Percentiles rank a stretch among this genome's conserved stretches.
Conservation (phyloP, 2,888 invertebrate species). For the Teleogryllus oceanicus region DNA sequence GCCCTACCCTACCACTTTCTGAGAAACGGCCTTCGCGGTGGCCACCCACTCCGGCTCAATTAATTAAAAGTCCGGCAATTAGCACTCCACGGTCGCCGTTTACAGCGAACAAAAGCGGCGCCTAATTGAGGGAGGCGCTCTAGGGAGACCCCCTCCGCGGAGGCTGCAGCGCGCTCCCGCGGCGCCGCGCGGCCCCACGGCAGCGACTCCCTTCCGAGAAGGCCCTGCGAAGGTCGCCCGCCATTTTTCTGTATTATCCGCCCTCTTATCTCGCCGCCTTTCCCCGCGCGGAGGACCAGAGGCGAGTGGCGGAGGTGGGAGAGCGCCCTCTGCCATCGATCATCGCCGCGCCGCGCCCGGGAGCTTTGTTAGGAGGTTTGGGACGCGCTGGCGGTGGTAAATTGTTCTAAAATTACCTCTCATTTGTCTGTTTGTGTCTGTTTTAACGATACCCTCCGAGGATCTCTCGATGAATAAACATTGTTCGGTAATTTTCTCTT, state of each 20-base stretch:
- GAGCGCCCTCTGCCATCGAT: too few species aligned
- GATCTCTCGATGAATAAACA: too few species aligned
- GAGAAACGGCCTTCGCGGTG: not conserved
- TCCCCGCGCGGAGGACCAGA: too few species aligned
- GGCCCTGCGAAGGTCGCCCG: not conserved
- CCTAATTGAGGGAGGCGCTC: not conserved
- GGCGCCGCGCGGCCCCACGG: not conserved
- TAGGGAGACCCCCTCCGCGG: not conserved
- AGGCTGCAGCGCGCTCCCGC: not conserved
- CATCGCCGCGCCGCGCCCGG: too few species aligned
- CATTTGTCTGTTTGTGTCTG: too few species aligned
- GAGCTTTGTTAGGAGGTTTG: too few species aligned
- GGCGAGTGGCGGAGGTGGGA: too few species aligned
- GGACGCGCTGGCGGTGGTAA: too few species aligned
- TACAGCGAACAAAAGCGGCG: constrained; percentile 18
- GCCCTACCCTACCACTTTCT: too few species aligned
- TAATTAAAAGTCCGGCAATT: not conserved
- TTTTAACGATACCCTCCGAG: too few species aligned
- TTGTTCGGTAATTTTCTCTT: too few species aligned
- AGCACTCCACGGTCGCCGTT: not conserved
- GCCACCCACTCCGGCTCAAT: constrained; percentile 8
- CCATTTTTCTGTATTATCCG: constrained; percentile 7
- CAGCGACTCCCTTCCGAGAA: not conserved
- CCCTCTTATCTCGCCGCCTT: not conserved
- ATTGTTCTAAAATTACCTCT: too few species aligned